Percentiles rank a stretch among this genome's conserved stretches.
phyloP scores from a whole-genome alignment of 2,113 vertebrate species.

The Corydoras sp. region DNA sequence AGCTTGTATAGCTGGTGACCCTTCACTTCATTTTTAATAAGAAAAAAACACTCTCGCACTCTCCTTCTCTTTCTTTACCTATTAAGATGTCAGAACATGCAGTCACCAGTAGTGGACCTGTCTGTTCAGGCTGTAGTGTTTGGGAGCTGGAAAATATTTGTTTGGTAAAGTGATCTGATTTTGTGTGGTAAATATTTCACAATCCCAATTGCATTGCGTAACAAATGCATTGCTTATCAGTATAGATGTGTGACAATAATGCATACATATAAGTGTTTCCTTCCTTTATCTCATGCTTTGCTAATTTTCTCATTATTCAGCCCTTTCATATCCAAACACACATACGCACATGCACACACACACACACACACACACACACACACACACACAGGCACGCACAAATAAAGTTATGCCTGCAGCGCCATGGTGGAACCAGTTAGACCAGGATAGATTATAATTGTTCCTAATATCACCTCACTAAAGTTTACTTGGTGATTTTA shows the following conservation, averaged over 20 bases:
- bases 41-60: background rate
- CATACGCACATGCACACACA: conserved; percentile 17
- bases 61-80: background rate
- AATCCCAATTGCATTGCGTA: background rate
- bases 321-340: conserved; percentile 5
- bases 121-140: conserved; percentile 17
- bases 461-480: conserved; percentile 46
- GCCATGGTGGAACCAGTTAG: conserved; percentile 46
- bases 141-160: conserved; percentile 16
- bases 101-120: conserved; percentile 21
- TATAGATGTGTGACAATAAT: background rate
- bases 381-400: too few relatives aligned
- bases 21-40: background rate
- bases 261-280: background rate
- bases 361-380: too few relatives aligned
- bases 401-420: conserved; percentile 36
- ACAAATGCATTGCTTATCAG: too few relatives aligned
- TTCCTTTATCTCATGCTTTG: background rate
- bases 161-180: conserved; percentile 15
- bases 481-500: conserved; percentile 41
- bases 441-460: conserved; percentile 44
- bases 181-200: conserved; percentile 2
- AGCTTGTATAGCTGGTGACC: background rate
- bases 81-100: conserved; percentile 4
- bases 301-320: background rate